Evolutionary conservation across 2,888 invertebrate genomes (phyloP).

Genomic region (Limnephilus marmoratus): DNA sequence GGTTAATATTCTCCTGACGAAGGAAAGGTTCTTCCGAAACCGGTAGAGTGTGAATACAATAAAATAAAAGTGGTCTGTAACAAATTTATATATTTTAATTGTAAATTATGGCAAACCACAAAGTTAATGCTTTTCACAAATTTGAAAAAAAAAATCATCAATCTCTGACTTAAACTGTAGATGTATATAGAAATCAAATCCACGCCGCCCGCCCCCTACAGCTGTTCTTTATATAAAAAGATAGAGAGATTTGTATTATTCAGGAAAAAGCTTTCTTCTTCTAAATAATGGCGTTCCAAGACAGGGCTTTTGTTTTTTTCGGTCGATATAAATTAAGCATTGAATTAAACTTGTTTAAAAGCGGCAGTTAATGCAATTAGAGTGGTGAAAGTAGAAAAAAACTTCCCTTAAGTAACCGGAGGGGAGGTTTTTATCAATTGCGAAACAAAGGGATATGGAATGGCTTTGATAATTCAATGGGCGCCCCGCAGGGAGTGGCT

Average conservation of each 20-base stretch:
- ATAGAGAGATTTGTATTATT: neutral
- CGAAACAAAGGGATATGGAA: constrained; percentile 43
- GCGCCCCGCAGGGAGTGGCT: constrained; percentile 39
- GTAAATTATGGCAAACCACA: too few relatives aligned
- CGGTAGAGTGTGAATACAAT: too few relatives aligned
- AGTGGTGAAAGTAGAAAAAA: neutral
- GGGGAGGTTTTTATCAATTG: constrained; percentile 28
- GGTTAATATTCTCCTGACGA: too few relatives aligned
- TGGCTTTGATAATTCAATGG: constrained; percentile 46
- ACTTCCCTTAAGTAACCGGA: neutral
- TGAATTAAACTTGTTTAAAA: neutral
- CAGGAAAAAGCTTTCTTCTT: neutral
- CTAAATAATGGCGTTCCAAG: neutral
- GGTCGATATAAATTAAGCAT: neutral
- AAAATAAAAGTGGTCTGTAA: too few relatives aligned
- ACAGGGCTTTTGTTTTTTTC: neutral
- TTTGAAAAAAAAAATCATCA: too few relatives aligned
- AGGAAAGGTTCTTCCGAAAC: too few relatives aligned
- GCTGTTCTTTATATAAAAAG: neutral
- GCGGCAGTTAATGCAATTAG: neutral
- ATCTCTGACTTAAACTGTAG: too few relatives aligned
- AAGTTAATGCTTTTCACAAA: too few relatives aligned
- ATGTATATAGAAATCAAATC: too few relatives aligned
- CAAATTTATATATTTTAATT: too few relatives aligned
- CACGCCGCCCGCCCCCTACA: too few relatives aligned